Evolutionary conservation across 1,140 invertebrate species (phyloP).

Genomic region (Zophobas atratus): DNA sequence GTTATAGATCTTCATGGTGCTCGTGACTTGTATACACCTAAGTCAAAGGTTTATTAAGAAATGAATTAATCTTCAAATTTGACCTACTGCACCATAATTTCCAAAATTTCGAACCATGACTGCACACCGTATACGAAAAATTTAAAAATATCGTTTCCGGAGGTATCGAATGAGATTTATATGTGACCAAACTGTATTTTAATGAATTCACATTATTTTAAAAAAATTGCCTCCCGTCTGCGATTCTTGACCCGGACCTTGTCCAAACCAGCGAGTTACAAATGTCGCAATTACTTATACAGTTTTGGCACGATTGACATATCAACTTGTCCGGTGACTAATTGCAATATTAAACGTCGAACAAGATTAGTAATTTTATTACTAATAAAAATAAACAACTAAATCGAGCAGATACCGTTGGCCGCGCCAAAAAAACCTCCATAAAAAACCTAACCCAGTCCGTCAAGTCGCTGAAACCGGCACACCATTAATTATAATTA

Average conservation of each 20-base stretch:
- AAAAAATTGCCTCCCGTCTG: neutral
- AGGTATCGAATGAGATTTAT: no score
- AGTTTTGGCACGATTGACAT: neutral
- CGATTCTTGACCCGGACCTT: neutral
- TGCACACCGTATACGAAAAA: no score
- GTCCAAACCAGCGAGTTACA: neutral
- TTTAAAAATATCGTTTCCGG: no score
- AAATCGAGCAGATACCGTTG: neutral
- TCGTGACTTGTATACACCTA: neutral
- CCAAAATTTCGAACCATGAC: no score
- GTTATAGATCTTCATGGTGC: neutral
- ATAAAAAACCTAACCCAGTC: no score
- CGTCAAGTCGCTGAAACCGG: neutral
- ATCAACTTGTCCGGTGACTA: neutral
- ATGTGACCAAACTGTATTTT: no score
- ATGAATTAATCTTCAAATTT: no score
- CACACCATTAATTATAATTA: slow-evolving; percentile 44
- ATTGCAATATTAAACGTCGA: slow-evolving; percentile 1
- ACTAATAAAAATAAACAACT: slow-evolving; percentile 3
- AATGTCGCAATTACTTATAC: neutral
- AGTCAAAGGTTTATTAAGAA: neutral
- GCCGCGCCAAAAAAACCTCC: neutral
- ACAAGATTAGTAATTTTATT: neutral
- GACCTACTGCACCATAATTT: no score
- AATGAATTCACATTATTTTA: no score